phyloP scores from a whole-genome alignment of 2,888 invertebrate genomes.

The Agrochola litura region DNA sequence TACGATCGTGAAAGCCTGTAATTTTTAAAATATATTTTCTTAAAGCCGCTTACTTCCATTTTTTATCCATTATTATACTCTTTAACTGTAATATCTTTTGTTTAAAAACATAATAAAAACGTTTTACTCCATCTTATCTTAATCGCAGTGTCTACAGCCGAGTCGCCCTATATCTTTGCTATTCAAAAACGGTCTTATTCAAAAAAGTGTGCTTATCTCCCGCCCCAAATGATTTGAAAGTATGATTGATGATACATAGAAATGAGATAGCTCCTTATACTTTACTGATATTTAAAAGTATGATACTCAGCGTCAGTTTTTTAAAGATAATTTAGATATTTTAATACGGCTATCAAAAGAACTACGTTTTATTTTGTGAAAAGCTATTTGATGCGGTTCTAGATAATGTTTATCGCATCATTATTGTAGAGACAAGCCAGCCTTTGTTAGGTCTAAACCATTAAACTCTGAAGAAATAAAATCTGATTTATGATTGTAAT shows the following conservation, averaged over 20 bases:
- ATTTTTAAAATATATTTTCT: conserved; percentile 75
- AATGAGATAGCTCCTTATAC: conserved; percentile 74
- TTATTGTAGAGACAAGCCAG: conserved; percentile 20
- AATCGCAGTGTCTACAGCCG: conserved; percentile 68
- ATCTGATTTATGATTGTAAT: conserved; percentile 44
- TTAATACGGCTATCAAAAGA: conserved; percentile 46
- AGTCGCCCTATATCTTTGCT: conserved; percentile 70
- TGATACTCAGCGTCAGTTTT: conserved; percentile 65
- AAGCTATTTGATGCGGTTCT: conserved; percentile 30
- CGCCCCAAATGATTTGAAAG: conserved; percentile 78
- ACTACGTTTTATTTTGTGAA: conserved; percentile 38
- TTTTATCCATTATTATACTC: conserved; percentile 66
- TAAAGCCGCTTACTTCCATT: conserved; percentile 64
- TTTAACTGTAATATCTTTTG: conserved; percentile 69
- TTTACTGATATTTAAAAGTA: conserved; percentile 76
- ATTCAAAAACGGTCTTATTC: conserved; percentile 74
- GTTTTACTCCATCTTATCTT: conserved; percentile 71
- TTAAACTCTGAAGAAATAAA: conserved; percentile 28
- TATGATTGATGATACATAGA: conserved; percentile 81
- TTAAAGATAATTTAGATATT: conserved; percentile 56
- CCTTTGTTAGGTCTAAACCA: conserved; percentile 27
- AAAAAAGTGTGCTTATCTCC: conserved; percentile 76
- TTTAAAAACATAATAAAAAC: conserved; percentile 72
- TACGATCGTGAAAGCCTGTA: conserved; percentile 73
- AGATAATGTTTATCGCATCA: conserved; percentile 41